Conservation (phyloP, 2,888 invertebrate genomes). For the Mesopsocus fuscifrons region DNA sequence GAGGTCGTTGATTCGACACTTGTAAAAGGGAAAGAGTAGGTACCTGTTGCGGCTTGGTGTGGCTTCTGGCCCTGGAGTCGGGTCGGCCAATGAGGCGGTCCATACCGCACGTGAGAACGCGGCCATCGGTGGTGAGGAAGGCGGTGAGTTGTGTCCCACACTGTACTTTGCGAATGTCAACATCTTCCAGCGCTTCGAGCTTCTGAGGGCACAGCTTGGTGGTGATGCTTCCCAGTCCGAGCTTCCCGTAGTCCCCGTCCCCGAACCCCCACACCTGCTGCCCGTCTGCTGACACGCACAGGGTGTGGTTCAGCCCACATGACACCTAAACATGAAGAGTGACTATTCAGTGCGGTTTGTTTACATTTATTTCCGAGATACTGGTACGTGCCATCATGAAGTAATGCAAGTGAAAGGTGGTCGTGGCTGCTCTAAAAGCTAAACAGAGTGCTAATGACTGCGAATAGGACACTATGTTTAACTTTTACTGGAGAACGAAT, state of each 20-base stretch:
- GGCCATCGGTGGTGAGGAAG: slow-evolving; percentile 36
- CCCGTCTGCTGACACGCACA: slow-evolving; percentile 37
- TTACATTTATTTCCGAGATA: not conserved
- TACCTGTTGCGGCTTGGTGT: slow-evolving; percentile 31
- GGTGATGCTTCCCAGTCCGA: slow-evolving; percentile 29
- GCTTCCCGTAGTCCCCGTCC: slow-evolving; percentile 43
- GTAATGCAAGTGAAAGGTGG: no score
- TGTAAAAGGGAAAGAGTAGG: no score
- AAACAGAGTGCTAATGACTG: no score
- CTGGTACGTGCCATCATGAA: slow-evolving; percentile 14
- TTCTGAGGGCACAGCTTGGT: slow-evolving; percentile 29
- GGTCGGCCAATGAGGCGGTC: slow-evolving; percentile 38
- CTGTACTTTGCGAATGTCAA: slow-evolving; percentile 35
- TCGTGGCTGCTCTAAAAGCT: slow-evolving; percentile 12
- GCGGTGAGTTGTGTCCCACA: slow-evolving; percentile 44
- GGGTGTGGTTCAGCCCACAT: slow-evolving; percentile 42
- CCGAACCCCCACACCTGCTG: slow-evolving; percentile 41
- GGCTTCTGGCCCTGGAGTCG: slow-evolving; percentile 27
- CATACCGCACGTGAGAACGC: slow-evolving; percentile 38
- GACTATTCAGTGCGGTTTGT: no score
- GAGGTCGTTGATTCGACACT: no score
- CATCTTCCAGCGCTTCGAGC: slow-evolving; percentile 32
- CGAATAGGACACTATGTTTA: no score
- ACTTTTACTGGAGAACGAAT: no score
- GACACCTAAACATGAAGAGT: slow-evolving; percentile 25